Percentiles rank a stretch among this genome's conserved stretches.
phyloP scores from a whole-genome alignment of 1,140 invertebrate genomes.

The Triops longicaudatus region DNA sequence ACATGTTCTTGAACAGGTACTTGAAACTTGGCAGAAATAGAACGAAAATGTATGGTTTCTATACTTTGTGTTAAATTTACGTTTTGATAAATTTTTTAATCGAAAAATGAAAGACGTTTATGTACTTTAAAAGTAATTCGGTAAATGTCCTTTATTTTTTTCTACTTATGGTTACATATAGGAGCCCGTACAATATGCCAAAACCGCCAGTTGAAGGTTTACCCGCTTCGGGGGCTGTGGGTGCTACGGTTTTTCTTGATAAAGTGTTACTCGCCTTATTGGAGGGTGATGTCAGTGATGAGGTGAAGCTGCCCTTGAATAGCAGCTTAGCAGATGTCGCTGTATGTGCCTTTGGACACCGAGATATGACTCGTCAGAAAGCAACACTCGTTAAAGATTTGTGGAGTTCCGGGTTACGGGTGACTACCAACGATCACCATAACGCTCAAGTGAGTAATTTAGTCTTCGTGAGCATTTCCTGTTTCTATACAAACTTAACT shows the following conservation, averaged over 20 bases:
- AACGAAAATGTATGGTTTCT: no score
- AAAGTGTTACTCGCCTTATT: constrained; percentile 51
- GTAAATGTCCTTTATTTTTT: background rate
- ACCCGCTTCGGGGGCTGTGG: constrained; percentile 46
- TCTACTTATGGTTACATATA: background rate
- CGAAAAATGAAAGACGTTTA: background rate
- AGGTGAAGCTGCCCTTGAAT: constrained; percentile 33
- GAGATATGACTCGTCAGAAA: constrained; percentile 52
- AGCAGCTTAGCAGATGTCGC: constrained; percentile 50
- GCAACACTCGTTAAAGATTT: constrained; percentile 50
- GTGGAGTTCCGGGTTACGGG: constrained; percentile 48
- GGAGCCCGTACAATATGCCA: constrained; percentile 9
- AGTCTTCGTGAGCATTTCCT: no score
- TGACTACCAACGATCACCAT: constrained; percentile 44
- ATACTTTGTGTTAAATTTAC: no score
- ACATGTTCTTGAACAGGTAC: no score
- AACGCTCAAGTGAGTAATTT: constrained; percentile 36
- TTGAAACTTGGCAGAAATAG: background rate
- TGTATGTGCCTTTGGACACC: constrained; percentile 52
- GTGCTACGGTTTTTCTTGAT: constrained; percentile 62
- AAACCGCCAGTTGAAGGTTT: background rate
- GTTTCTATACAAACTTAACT: no score
- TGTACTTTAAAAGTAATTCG: background rate
- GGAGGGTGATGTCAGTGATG: constrained; percentile 42
- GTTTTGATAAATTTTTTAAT: background rate